Percentiles rank a stretch among this genome's conserved stretches.
phyloP scores from a whole-genome alignment of 2,888 invertebrate species.

The Himalopsyche japonica region DNA sequence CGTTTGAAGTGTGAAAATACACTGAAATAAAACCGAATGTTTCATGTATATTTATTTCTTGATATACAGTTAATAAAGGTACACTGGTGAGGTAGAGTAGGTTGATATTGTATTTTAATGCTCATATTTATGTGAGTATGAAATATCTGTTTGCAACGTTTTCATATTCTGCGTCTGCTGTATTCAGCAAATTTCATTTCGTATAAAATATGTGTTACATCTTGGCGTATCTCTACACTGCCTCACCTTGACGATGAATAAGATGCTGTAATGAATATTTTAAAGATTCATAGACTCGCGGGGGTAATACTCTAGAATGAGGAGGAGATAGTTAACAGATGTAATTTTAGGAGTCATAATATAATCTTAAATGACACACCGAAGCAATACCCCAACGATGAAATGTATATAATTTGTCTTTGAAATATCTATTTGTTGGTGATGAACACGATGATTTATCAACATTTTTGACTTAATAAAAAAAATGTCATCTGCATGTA shows the following conservation, averaged over 20 bases:
- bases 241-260: conserved; percentile 6
- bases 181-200: conserved; percentile 10
- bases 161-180: background rate
- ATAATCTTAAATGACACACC: no score
- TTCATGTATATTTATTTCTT: background rate
- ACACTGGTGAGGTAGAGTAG: background rate
- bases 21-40: background rate
- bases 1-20: background rate
- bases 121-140: conserved; percentile 1
- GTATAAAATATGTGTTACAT: conserved; percentile 5
- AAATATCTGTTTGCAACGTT: background rate
- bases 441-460: no score
- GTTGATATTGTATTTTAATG: background rate
- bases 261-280: conserved; percentile 26
- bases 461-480: no score
- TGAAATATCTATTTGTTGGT: no score
- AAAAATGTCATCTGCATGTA: no score
- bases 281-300: conserved; percentile 11
- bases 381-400: no score
- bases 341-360: background rate
- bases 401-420: no score
- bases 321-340: background rate
- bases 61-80: background rate
- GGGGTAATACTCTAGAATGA: background rate
- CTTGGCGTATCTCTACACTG: background rate